phyloP scores from a whole-genome alignment of 1,140 invertebrate species.

The Propsilocerus akamusi region DNA sequence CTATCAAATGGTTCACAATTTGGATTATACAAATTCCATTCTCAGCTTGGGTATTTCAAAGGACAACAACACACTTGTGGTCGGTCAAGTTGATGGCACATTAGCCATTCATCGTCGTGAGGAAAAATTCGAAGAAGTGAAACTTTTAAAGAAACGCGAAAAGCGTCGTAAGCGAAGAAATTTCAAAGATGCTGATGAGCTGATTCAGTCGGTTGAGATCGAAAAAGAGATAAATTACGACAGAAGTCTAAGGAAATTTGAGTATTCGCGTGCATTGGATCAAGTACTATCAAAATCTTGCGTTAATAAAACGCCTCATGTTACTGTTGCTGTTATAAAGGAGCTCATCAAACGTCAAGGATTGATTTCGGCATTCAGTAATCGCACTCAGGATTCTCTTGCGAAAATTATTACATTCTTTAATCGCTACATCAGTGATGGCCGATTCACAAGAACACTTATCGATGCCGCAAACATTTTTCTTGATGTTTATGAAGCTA shows the following conservation, averaged over 20 bases:
- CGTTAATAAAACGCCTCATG: slow-evolving; percentile 45
- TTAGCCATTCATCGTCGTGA: slow-evolving; percentile 69
- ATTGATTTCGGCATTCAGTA: slow-evolving; percentile 46
- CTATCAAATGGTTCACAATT: slow-evolving; percentile 72
- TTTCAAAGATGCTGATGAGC: slow-evolving; percentile 30
- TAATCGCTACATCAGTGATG: slow-evolving; percentile 50
- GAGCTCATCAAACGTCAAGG: slow-evolving; percentile 64
- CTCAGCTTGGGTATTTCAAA: slow-evolving; percentile 65
- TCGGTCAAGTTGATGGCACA: slow-evolving; percentile 83
- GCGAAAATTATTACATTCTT: slow-evolving; percentile 53
- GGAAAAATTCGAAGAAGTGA: slow-evolving; percentile 26
- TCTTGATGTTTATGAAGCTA: slow-evolving; percentile 50
- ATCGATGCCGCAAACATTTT: slow-evolving; percentile 53
- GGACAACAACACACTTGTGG: slow-evolving; percentile 67
- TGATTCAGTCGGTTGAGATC: slow-evolving; percentile 27
- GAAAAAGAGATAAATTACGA: slow-evolving; percentile 42
- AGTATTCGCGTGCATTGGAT: slow-evolving; percentile 65
- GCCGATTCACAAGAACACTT: slow-evolving; percentile 49
- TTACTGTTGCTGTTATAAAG: slow-evolving; percentile 60
- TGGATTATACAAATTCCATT: slow-evolving; percentile 80
- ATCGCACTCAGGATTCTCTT: slow-evolving; percentile 45
- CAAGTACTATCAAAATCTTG: slow-evolving; percentile 41
- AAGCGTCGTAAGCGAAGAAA: slow-evolving; percentile 6
- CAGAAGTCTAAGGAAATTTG: slow-evolving; percentile 53
- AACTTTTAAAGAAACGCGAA: slow-evolving; percentile 18